Conservation (phyloP, 2,888 invertebrate species). For the Steinernema carpocapsae region DNA sequence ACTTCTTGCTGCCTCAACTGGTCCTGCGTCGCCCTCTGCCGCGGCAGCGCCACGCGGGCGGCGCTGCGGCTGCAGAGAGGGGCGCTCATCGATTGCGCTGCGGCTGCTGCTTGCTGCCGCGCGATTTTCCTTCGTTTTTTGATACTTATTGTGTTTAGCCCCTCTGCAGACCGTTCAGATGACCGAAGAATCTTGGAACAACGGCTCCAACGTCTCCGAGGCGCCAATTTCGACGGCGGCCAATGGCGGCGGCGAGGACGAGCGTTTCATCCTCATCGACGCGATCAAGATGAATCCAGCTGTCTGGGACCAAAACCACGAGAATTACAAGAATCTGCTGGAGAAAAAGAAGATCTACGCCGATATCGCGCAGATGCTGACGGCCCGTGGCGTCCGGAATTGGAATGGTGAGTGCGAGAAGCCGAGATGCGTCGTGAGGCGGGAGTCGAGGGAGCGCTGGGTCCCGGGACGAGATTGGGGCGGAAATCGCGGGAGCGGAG, state of each 20-base stretch:
- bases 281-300: neutral
- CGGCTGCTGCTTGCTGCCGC: neutral
- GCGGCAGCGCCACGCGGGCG: neutral
- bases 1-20: neutral
- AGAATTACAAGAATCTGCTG: conserved; percentile 22
- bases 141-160: neutral
- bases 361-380: conserved; percentile 28
- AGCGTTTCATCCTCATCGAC: conserved; percentile 22
- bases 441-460: neutral
- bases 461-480: neutral
- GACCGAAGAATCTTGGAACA: conserved; percentile 25
- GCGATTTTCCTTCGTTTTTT: conserved; percentile 1
- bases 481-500: no score
- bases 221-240: neutral
- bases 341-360: conserved; percentile 22
- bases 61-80: neutral
- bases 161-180: neutral
- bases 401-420: conserved; percentile 26
- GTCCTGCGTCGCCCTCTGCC: neutral
- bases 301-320: conserved; percentile 20
- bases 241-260: neutral
- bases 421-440: neutral
- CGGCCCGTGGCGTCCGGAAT: conserved; percentile 22
- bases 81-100: conserved; percentile 17
- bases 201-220: neutral